Evolutionary conservation across 2,888 invertebrate species (phyloP), one percentile per base, ranked within the genome.

Genomic region (Lasioglossum morio): DNA sequence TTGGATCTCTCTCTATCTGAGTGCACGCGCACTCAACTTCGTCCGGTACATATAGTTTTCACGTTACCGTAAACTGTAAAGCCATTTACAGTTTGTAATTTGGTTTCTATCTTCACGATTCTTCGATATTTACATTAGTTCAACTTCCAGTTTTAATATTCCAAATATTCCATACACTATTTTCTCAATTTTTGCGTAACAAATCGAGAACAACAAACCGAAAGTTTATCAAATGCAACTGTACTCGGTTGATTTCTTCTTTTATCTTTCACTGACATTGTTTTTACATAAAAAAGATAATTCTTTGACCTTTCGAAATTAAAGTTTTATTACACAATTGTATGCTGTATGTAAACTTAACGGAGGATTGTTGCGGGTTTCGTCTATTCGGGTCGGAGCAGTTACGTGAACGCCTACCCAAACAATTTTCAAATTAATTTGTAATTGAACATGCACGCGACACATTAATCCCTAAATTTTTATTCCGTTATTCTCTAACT

Each of bases 351-450:
- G 72, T n/a, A 72, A 77, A 72, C 30, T 37, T 53, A 12, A 60
- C 4, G 34, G 46, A 3, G 30, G 5, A 48, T 30, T 8, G 2
- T 48, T 30, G 73, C 48, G 48, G 23, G 43, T 77, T 37, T 8
- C 5, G 27, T 27, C 34, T 43, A 78, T 78, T 46, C 57, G 40
- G 78, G 72, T 81, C 81, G 63, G 77, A 78, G 72, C 40, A n/a
- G 78, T 81, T 72, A 72, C n/a, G 23, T 60, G 4, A 16, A 37
- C 23, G 23, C 43, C 30, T 30, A 75, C 40, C n/a, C 40, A 16
- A 30, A 27, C 30, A 27, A 27, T 77, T 57, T 70, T 77, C 53
- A 34, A 60, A 27, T 48, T 30, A 48, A 37, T 48, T 78, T 72
- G 12, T 16, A 63, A 30, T 23, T 23, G 37, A 37, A 60, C 30